Percentiles rank a stretch among this genome's conserved stretches.
Evolutionary conservation across 2,113 vertebrate genomes (phyloP).

Genomic region (Phodopus roborovskii): DNA sequence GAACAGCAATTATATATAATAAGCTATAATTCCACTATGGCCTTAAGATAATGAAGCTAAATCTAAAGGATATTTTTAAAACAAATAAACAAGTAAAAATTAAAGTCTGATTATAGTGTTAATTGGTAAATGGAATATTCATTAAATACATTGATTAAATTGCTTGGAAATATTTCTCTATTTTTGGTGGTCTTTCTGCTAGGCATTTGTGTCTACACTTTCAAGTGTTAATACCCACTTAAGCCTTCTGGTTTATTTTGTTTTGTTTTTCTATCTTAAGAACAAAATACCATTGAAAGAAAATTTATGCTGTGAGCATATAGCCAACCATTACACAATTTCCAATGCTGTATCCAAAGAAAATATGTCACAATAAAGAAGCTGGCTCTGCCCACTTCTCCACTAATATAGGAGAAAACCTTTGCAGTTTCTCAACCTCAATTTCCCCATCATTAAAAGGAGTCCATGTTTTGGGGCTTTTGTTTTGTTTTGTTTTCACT

Average conservation of each 20-base stretch:
- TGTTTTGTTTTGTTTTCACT: background rate
- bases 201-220: background rate
- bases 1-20: conserved; percentile 62
- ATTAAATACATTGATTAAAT: background rate
- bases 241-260: background rate
- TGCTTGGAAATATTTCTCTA: background rate
- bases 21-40: conserved; percentile 69
- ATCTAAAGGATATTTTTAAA: conserved; percentile 73
- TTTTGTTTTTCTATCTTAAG: background rate
- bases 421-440: background rate
- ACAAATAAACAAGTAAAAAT: conserved; percentile 54
- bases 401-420: background rate
- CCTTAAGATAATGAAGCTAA: conserved; percentile 74
- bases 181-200: background rate
- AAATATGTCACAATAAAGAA: background rate
- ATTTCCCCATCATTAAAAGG: background rate
- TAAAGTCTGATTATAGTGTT: conserved; percentile 36
- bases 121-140: conserved; percentile 36
- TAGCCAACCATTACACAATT: background rate
- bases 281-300: background rate
- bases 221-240: background rate
- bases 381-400: background rate
- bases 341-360: background rate
- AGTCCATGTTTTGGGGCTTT: background rate
- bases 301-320: background rate